Evolutionary conservation across 2,113 vertebrate genomes (phyloP).

Genomic region (Theropithecus gelada): DNA sequence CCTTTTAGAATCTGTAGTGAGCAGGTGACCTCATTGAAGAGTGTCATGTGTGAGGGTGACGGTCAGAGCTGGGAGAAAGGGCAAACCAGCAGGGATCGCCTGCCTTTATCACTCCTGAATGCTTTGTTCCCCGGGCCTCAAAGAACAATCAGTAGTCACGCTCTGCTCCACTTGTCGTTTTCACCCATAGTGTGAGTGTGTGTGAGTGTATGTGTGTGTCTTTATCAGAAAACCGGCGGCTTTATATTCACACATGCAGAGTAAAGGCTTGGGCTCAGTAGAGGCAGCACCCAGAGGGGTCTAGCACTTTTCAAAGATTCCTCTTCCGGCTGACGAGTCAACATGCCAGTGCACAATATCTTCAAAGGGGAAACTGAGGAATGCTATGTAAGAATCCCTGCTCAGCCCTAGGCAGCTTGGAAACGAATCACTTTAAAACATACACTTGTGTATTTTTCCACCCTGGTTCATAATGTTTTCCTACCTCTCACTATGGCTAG

Average conservation of each 20-base stretch:
- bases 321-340: neutral
- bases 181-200: rapidly evolving
- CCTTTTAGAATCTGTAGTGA: neutral
- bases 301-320: neutral
- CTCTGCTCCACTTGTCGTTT: neutral
- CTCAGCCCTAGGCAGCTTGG: neutral
- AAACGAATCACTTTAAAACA: neutral
- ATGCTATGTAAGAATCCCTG: rapidly evolving
- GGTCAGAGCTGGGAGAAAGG: neutral
- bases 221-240: neutral
- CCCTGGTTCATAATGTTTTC: neutral
- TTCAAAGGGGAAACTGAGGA: neutral
- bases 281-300: neutral
- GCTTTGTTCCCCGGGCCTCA: neutral
- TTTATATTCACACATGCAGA: neutral
- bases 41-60: neutral
- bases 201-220: neutral
- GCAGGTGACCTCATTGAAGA: neutral
- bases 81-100: neutral
- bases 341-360: neutral
- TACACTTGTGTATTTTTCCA: too few species aligned
- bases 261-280: neutral
- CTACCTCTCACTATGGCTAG: neutral
- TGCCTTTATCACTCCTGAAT: rapidly evolving
- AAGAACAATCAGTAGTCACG: neutral